Evolutionary conservation across 92 coral and sea anemone genomes (phyloP).

Genomic region (Metridium senile): DNA sequence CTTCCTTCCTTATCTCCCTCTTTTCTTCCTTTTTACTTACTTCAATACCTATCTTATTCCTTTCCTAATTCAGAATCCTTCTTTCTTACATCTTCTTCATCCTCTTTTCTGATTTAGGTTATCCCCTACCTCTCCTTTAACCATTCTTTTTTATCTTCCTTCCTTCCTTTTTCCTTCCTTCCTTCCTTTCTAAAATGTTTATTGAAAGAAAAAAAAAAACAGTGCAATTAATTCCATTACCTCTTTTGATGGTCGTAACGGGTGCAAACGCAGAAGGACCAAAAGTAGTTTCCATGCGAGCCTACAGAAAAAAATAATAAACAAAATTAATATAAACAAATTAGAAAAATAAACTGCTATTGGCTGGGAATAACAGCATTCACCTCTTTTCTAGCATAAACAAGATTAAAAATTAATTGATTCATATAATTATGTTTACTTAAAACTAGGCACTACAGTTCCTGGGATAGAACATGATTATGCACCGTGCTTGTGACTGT

Average conservation of each 20-base stretch:
- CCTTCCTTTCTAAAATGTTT: too few relatives aligned
- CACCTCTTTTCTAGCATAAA: not conserved
- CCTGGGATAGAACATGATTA: not conserved
- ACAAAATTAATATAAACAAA: slow-evolving; percentile 15
- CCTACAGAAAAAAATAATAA: too few relatives aligned
- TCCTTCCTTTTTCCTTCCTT: not conserved
- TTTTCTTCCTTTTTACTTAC: not conserved
- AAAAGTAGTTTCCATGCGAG: slow-evolving; percentile 94
- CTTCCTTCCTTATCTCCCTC: not conserved
- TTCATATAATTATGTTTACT: too few relatives aligned
- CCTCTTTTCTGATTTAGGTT: not conserved
- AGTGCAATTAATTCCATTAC: slow-evolving; percentile 18
- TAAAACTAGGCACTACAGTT: too few relatives aligned
- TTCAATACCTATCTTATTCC: not conserved
- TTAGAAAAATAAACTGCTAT: not conserved
- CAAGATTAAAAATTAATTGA: not conserved
- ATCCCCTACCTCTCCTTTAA: not conserved
- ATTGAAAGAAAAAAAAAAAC: not conserved
- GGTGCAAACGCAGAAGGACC: slow-evolving; percentile 88
- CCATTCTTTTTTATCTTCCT: not conserved
- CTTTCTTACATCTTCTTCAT: not conserved
- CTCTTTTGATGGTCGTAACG: slow-evolving; percentile 77
- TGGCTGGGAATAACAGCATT: not conserved
- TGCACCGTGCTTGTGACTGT: not conserved
- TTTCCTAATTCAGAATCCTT: not conserved